Evolutionary conservation across 2,797 vertebrate species (phyloP).

Genomic region (Alca torda): DNA sequence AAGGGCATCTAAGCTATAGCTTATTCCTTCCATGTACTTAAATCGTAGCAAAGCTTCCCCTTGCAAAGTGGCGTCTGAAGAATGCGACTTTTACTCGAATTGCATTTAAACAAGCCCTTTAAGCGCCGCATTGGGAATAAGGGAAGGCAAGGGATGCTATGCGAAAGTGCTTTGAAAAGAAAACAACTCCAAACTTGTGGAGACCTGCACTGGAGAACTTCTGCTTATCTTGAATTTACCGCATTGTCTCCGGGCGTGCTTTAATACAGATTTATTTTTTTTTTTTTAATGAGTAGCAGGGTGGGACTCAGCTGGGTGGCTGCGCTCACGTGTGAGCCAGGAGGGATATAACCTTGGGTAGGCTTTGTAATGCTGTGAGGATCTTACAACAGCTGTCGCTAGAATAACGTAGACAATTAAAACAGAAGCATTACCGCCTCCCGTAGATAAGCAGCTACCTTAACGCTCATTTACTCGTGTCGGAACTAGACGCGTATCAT

Average conservation of each 20-base stretch:
- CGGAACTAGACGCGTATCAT: not conserved
- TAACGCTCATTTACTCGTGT: not conserved
- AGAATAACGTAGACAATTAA: not conserved
- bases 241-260: not conserved
- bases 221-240: not conserved
- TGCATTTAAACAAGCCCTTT: not conserved
- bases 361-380: not conserved
- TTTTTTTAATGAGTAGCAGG: not conserved
- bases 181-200: not conserved
- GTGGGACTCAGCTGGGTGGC: conserved; percentile 19
- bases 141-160: not conserved
- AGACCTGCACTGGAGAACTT: not conserved
- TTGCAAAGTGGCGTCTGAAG: not conserved
- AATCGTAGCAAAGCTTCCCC: not conserved
- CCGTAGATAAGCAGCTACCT: not conserved
- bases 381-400: conserved; percentile 8
- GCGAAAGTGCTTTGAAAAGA: not conserved
- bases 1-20: not conserved
- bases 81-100: not conserved
- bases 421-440: not conserved
- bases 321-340: not conserved
- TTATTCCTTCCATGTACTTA: not conserved
- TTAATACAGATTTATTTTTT: not conserved
- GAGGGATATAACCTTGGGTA: not conserved
- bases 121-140: not conserved